A percentile compares a stretch with the other conserved stretches of the same genome.
phyloP scores from a whole-genome alignment of 2,797 vertebrate genomes.

The Zonotrichia albicollis region DNA sequence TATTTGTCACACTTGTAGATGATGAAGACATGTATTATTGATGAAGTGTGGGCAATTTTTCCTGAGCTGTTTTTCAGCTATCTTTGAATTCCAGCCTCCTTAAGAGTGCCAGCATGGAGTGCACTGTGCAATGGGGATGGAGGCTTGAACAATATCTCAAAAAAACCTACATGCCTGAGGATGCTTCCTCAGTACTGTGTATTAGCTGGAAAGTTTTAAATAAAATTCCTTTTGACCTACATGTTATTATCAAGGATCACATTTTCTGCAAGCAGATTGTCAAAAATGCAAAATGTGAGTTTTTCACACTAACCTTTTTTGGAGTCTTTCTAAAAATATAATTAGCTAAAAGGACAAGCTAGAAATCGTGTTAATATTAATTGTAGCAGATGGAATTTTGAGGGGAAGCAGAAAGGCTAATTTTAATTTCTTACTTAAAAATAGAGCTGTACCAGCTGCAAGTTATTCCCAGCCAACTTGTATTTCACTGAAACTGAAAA shows the following conservation, averaged over 20 bases:
- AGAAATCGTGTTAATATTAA: conserved; percentile 65
- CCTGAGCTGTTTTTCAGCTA: background rate
- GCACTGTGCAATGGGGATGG: background rate
- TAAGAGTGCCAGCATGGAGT: background rate
- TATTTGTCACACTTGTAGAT: background rate
- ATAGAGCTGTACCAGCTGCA: conserved; percentile 66
- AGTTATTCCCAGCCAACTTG: conserved; percentile 60
- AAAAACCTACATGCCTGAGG: background rate
- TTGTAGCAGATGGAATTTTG: conserved; percentile 69
- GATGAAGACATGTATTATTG: background rate
- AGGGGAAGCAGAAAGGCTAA: conserved; percentile 55
- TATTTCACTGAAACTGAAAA: conserved; percentile 35
- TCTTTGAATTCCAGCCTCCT: background rate
- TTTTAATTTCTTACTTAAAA: conserved; percentile 66
- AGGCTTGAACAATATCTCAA: background rate
- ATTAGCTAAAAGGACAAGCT: conserved; percentile 39
- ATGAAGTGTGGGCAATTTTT: background rate
- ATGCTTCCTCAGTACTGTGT: background rate
- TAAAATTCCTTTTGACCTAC: background rate
- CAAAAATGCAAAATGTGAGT: background rate
- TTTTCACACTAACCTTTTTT: conserved; percentile 31
- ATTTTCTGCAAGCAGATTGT: conserved; percentile 26
- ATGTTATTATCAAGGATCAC: background rate
- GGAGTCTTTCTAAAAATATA: conserved; percentile 59
- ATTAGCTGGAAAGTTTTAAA: background rate